Evolutionary conservation across 2,888 invertebrate species (phyloP).

Genomic region (Pecten maximus): DNA sequence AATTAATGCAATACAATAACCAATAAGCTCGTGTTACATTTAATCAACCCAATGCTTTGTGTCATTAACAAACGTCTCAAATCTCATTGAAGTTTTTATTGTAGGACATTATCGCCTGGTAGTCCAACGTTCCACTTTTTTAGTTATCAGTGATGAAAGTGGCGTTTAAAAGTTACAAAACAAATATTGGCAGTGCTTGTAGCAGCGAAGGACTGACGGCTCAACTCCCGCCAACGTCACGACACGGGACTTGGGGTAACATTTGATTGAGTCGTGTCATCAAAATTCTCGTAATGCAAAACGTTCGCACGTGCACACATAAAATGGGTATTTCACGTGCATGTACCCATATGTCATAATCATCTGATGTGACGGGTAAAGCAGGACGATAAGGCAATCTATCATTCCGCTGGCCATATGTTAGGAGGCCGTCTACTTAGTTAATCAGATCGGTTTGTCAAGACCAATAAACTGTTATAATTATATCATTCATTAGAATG

Average conservation of each 20-base stretch:
- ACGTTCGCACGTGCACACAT: slow-evolving; percentile 29
- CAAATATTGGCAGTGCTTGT: neutral
- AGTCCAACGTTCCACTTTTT: neutral
- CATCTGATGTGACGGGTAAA: slow-evolving; percentile 19
- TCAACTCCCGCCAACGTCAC: neutral
- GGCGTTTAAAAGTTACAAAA: slow-evolving; percentile 10
- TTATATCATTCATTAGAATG: too few species aligned
- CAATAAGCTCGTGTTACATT: neutral
- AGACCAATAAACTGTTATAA: neutral
- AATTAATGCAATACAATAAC: neutral
- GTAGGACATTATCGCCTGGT: neutral
- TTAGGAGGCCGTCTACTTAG: neutral
- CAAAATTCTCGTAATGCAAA: slow-evolving; percentile 26
- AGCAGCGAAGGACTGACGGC: neutral
- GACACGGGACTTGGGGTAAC: slow-evolving; percentile 11
- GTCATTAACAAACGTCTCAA: neutral
- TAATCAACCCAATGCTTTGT: neutral
- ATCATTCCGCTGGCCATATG: slow-evolving; percentile 21
- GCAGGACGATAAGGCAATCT: neutral
- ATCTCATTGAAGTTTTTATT: neutral
- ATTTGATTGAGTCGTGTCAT: slow-evolving; percentile 35
- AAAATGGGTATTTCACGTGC: slow-evolving; percentile 18
- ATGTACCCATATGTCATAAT: slow-evolving; percentile 32
- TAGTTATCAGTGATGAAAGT: slow-evolving; percentile 15
- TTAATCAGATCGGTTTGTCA: neutral